phyloP scores from a whole-genome alignment of 2,888 invertebrate species.

The Fabriciana adippe region DNA sequence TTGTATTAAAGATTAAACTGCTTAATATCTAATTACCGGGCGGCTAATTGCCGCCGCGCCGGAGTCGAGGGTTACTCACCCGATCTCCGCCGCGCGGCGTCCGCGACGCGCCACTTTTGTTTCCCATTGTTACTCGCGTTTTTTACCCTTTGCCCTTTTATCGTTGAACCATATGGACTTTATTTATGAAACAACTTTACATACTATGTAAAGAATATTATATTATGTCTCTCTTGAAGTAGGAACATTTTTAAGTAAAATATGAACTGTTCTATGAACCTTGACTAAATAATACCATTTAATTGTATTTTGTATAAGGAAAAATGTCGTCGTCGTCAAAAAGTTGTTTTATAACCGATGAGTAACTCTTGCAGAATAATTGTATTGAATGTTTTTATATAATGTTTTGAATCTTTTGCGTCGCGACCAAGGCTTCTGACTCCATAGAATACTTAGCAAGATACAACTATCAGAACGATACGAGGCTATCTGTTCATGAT shows the following conservation, averaged over 20 bases:
- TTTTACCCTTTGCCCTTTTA: conserved; percentile 17
- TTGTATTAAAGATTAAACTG: conserved; percentile 2
- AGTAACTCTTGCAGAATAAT: conserved; percentile 1
- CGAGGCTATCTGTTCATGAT: conserved; percentile 6
- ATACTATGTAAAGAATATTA: too few relatives aligned
- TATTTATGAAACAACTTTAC: neutral
- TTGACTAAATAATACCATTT: neutral
- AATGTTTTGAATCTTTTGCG: neutral
- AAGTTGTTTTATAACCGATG: neutral
- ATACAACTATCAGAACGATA: conserved; percentile 7
- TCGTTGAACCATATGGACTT: conserved; percentile 4
- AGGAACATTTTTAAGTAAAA: too few relatives aligned
- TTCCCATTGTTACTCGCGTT: conserved; percentile 10
- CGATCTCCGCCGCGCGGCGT: neutral
- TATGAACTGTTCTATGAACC: too few relatives aligned
- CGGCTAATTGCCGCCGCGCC: conserved; percentile 9
- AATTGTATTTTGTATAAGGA: neutral
- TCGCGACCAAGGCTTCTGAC: neutral
- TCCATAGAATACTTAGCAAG: neutral
- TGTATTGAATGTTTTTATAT: conserved; percentile 14
- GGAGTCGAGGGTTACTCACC: conserved; percentile 12
- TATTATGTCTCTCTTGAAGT: too few relatives aligned
- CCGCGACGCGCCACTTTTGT: conserved; percentile 10
- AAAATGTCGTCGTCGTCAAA: neutral
- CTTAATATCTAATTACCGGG: conserved; percentile 5